These are phyloP conservation scores for Caretta caretta DNA, from an alignment of 2,113 vertebrate species.

Conservation along the genomic window DNA sequence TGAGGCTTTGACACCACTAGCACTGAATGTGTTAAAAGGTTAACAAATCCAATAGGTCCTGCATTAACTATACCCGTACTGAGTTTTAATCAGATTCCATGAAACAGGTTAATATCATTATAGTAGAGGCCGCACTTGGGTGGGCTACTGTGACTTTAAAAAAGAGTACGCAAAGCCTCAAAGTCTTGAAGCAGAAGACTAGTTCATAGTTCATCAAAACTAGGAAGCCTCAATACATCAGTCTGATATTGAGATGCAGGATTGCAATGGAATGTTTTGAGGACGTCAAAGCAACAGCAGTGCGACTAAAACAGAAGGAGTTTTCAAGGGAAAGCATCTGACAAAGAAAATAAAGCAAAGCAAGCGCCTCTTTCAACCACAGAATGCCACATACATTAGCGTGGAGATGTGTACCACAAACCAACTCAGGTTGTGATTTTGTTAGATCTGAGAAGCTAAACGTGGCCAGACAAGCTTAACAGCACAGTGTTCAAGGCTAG, in stretches of 20 bases:
- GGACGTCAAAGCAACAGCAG: conserved; percentile 3
- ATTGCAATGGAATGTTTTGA: not conserved
- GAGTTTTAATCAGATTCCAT: not conserved
- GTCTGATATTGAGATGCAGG: not conserved
- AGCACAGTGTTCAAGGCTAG: not conserved
- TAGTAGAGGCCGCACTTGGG: conserved; percentile 6
- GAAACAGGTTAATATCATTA: not conserved
- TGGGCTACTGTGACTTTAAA: accelerated
- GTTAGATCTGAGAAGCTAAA: not conserved
- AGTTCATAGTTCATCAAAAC: not conserved
- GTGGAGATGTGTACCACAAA: not conserved
- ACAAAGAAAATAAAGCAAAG: not conserved
- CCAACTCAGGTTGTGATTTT: not conserved
- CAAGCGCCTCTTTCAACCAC: not conserved
- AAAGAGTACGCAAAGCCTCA: not conserved
- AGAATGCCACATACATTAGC: not conserved
- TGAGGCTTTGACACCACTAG: conserved; percentile 5
- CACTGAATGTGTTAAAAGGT: conserved; percentile 27
- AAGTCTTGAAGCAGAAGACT: not conserved
- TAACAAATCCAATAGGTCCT: conserved; percentile 49
- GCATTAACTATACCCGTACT: not conserved
- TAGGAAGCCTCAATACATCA: not conserved
- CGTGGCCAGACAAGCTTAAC: not conserved
- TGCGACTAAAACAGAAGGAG: not conserved
- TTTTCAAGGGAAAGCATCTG: not conserved